These are phyloP conservation scores for Zelleria hepariella DNA, from an alignment of 2,888 invertebrate species.

Conservation along the genomic window DNA sequence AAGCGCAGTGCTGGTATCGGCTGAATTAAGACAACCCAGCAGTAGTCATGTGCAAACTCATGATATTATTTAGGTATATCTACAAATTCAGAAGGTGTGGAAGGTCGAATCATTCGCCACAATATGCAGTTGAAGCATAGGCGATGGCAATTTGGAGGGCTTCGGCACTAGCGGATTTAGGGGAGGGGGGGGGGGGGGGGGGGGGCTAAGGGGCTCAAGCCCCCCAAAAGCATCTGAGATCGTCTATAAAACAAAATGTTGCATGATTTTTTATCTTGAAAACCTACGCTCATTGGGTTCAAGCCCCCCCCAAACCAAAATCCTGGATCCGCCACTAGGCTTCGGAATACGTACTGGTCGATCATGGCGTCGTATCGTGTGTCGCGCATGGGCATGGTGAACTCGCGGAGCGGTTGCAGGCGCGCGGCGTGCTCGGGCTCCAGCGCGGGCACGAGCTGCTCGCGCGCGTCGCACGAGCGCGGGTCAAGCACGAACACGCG, in stretches of 20 bases:
- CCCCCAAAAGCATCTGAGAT: too few species aligned
- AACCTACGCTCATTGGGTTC: too few species aligned
- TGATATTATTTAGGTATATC: background rate
- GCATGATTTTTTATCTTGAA: too few species aligned
- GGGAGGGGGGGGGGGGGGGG: too few species aligned
- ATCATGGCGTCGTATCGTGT: slow-evolving; percentile 28
- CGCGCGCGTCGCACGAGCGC: slow-evolving; percentile 25
- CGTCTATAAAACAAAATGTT: too few species aligned
- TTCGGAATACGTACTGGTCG: slow-evolving; percentile 19
- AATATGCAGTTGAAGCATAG: background rate
- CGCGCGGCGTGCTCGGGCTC: slow-evolving; percentile 22
- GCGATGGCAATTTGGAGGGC: background rate
- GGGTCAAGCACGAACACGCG: slow-evolving; percentile 26
- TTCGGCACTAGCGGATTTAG: too few species aligned
- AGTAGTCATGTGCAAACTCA: background rate
- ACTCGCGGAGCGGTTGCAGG: slow-evolving; percentile 54
- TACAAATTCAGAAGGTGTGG: background rate
- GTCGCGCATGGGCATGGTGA: slow-evolving; percentile 37
- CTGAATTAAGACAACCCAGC: background rate
- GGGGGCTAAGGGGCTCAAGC: too few species aligned
- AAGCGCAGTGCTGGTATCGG: too few species aligned
- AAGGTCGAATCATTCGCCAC: background rate
- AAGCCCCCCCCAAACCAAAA: too few species aligned
- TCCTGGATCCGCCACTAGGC: background rate
- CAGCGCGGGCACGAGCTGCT: slow-evolving; percentile 20